Base-by-base conservation (phyloP, 2,888 invertebrate genomes). In the Napeogenes inachia region DNA sequence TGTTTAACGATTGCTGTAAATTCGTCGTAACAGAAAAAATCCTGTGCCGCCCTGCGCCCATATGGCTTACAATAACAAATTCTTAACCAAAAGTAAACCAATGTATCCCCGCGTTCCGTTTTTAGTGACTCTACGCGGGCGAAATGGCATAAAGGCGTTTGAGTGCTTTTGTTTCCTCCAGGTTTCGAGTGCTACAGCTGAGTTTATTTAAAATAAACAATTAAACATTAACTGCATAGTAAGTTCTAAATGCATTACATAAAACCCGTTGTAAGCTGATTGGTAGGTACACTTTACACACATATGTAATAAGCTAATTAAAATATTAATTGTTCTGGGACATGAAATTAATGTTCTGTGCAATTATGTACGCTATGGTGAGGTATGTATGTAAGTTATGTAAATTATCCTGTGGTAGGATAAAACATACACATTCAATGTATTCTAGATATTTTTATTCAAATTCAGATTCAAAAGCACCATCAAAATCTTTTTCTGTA, bases 21-120 rank as follows among this genome's bases (percentile, higher is more conserved):
- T 81, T 83, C 81, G 77, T 82, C 81, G 83, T 81, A 83, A 83
- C 78, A 77, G 75, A 80, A 84, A 85, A 85, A 83, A 79, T 67
- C 74, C 75, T 72, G 72, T 73, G 63, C 80, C 81, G 80, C 78
- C 76, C 83, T 80, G 85, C 79, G 78, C 77, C 82, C 88, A 87
- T 86, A 87, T 88, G 88, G 87, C 84, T 86, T 80, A 85, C 80
- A 86, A 87, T 81, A 88, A 88, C 87, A 88, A 87, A 87, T 85
- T 85, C 85, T 86, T 86, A 85, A 87, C 87, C 86, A 80, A 86
- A 87, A 85, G 86, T 87, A 87, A 87, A 87, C 86, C 73, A 74
- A 85, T 81, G 83, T 82, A 85, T 82, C 80, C 80, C 78, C 75
- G 76, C 75, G 80, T 79, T 77, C 80, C 80, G 78, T 75, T 80